These are phyloP conservation scores for Phaenicophaeus curvirostris DNA, from an alignment of 2,797 vertebrate genomes.

Conservation along the genomic window DNA sequence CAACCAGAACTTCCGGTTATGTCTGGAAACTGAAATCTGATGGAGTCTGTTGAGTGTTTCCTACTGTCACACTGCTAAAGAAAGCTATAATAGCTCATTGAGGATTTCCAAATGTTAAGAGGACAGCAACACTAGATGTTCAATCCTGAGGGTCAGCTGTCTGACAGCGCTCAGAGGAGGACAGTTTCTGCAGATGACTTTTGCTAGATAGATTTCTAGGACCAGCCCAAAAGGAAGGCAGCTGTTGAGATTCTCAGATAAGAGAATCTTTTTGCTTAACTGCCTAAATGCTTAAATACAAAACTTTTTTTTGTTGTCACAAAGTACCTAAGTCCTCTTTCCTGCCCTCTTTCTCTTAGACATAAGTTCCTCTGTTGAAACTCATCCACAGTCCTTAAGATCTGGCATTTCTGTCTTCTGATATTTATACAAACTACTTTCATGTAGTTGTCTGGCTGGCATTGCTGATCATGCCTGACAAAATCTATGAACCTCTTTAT, in stretches of 20 bases:
- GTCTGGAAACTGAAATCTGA: neutral
- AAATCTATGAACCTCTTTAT: neutral
- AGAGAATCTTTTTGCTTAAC: neutral
- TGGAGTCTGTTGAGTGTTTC: neutral
- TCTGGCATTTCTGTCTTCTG: neutral
- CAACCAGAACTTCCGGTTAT: neutral
- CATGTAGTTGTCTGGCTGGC: neutral
- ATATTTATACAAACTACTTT: neutral
- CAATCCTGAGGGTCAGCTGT: neutral
- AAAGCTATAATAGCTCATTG: constrained; percentile 9
- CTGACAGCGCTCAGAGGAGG: neutral
- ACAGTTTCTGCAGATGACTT: neutral
- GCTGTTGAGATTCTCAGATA: neutral
- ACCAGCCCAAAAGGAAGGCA: neutral
- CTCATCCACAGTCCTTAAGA: neutral
- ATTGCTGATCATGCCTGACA: neutral
- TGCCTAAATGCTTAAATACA: neutral
- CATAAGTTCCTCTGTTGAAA: neutral
- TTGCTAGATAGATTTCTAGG: neutral
- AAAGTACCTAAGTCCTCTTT: neutral
- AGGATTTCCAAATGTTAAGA: constrained; percentile 32
- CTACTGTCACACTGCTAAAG: neutral
- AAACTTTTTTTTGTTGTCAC: neutral
- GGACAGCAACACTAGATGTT: constrained; percentile 7
- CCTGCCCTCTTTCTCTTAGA: neutral